Evolutionary conservation across 2,888 invertebrate genomes (phyloP).

Genomic region (Drosophila diplacantha): DNA sequence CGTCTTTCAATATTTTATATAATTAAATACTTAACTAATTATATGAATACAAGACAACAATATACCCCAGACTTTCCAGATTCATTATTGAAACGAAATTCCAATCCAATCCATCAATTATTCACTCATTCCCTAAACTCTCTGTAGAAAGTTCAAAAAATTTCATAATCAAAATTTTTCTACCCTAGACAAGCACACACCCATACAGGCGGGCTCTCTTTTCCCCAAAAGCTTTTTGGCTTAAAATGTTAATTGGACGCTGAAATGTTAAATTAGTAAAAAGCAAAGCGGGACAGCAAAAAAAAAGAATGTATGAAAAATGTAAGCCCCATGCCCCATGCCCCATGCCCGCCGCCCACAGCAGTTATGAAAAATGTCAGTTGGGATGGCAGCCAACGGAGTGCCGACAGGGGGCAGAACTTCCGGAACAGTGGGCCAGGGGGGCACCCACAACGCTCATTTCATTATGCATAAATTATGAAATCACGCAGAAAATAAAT

Average conservation of each 20-base stretch:
- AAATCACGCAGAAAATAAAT: conserved; percentile 50
- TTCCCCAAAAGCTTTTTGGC: conserved; percentile 48
- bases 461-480: conserved; percentile 61
- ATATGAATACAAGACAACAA: neutral
- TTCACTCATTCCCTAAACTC: neutral
- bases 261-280: conserved; percentile 61
- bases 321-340: conserved; percentile 11
- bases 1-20: neutral
- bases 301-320: conserved; percentile 31
- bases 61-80: neutral
- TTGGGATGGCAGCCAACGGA: conserved; percentile 38
- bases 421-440: conserved; percentile 17
- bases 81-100: conserved; percentile 11
- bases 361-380: conserved; percentile 43
- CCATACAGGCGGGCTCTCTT: neutral
- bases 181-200: conserved; percentile 7
- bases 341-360: conserved; percentile 5
- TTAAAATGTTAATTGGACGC: conserved; percentile 64
- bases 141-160: conserved; percentile 34
- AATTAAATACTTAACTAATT: neutral
- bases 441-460: conserved; percentile 41
- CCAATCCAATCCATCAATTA: conserved; percentile 2
- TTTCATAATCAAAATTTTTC: conserved; percentile 53
- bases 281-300: conserved; percentile 24
- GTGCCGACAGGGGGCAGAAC: conserved; percentile 17